Evolutionary conservation across 2,113 vertebrate species (phyloP), one percentile per base, ranked within the genome.

Genomic region (Onychorhynchus coronatus): DNA sequence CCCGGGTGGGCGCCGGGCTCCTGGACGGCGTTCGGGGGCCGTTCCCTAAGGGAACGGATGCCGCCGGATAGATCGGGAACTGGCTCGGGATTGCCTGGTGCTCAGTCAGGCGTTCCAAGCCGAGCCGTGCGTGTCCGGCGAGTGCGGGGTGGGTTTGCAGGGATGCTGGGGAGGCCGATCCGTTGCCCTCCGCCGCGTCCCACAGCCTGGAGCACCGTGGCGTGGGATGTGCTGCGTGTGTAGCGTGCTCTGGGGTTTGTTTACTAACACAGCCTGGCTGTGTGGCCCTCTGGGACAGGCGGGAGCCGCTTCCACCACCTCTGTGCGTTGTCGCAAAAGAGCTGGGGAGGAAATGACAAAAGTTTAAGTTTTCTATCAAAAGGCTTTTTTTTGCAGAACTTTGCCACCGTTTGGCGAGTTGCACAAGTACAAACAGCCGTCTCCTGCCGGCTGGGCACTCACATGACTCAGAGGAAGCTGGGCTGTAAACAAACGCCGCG

Each of bases 381-480:
- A 62, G 78, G 72, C 23, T 22, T 62, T 88, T 46, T 66, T 53
- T 66, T 50, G 82, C 92, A 86, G 92, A 94, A 95, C 95, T 96
- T 96, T 95, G 95, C 92, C 90, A 96, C 93, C 90, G 56, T 91
- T 96, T 76, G 93, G 82, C 3, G 72, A 93, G 79, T 92, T 93
- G 93, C 95, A 94, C 95, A 95, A 96, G 96, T 49, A 58, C 78
- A 52, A 94, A 83, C 41, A 55, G 94, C 93, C 83, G 15, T 89
- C 66, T 53, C 14, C 91, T 62, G 91, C 91, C 85, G 92, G 92
- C 84, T 65, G 44, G 95, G 95, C 78, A 33, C 92, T 97, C 91
- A 88, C 92, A 95, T 97, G 96, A 97, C 93, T 95, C 82, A 63
- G 95, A 96, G 96, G 96, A 96, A 97, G 95, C 95, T 14, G 21